A percentile compares a stretch with the other conserved stretches of the same genome.
Evolutionary conservation across 2,113 vertebrate genomes (phyloP).

Genomic region (Furnarius figulus): DNA sequence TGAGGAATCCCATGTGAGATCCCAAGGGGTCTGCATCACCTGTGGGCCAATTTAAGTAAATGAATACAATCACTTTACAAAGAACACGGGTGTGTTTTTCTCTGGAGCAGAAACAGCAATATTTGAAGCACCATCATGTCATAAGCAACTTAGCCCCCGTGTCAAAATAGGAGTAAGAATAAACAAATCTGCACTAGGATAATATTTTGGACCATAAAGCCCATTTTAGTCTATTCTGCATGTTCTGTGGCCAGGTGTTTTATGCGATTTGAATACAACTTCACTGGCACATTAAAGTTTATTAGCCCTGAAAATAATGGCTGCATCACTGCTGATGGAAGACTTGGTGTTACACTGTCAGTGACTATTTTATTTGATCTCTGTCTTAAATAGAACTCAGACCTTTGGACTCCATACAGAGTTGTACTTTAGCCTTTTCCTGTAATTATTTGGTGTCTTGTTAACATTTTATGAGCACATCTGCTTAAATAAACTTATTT

Average conservation of each 20-base stretch:
- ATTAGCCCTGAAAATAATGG: constrained; percentile 42
- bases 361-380: constrained; percentile 64
- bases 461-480: constrained; percentile 78
- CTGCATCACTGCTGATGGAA: background rate
- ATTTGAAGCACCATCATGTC: background rate
- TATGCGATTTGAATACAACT: constrained; percentile 58
- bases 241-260: constrained; percentile 40
- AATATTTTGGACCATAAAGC: background rate
- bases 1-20: background rate
- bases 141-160: background rate
- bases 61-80: background rate
- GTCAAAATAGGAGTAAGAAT: background rate
- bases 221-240: constrained; percentile 16
- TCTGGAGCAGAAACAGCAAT: background rate
- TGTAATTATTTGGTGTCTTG: constrained; percentile 74
- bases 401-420: constrained; percentile 17
- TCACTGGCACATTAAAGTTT: constrained; percentile 55
- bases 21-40: background rate
- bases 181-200: background rate
- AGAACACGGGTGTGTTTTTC: background rate
- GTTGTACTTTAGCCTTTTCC: constrained; percentile 68
- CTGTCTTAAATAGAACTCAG: constrained; percentile 67
- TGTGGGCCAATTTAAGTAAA: background rate
- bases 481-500: constrained; percentile 71
- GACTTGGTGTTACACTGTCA: constrained; percentile 1